Evolutionary conservation across 2,888 invertebrate species (phyloP).

Genomic region (Ommatoiulus sabulosus): DNA sequence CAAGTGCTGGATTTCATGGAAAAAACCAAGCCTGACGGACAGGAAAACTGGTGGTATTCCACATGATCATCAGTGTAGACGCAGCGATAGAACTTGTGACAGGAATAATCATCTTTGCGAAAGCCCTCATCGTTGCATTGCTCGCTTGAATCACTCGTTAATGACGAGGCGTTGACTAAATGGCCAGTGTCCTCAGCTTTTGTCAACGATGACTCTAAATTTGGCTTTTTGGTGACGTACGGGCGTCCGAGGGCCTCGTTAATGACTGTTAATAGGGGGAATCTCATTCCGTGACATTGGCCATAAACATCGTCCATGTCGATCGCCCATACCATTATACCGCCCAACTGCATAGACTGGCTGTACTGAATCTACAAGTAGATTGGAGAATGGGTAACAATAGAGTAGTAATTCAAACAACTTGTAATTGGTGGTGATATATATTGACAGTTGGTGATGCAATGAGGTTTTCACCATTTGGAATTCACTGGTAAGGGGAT

Average conservation of each 20-base stretch:
- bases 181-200: neutral
- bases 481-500: too few relatives aligned
- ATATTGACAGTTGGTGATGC: too few relatives aligned
- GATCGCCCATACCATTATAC: constrained; percentile 89
- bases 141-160: neutral
- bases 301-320: constrained; percentile 92
- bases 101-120: neutral
- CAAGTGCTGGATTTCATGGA: neutral
- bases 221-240: neutral
- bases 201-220: neutral
- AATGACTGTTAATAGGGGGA: constrained; percentile 79
- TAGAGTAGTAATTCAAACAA: too few relatives aligned
- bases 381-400: neutral
- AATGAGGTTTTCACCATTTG: too few relatives aligned
- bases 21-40: constrained; percentile 47
- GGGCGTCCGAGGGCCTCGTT: constrained; percentile 73
- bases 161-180: neutral
- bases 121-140: constrained; percentile 36
- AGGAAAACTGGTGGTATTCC: constrained; percentile 13
- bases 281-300: constrained; percentile 90
- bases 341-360: constrained; percentile 76
- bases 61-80: neutral
- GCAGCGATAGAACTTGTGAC: constrained; percentile 39
- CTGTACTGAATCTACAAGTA: constrained; percentile 73
- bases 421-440: neutral